Evolutionary conservation across 2,113 vertebrate genomes (phyloP).

Genomic region (Corvus hawaiiensis): DNA sequence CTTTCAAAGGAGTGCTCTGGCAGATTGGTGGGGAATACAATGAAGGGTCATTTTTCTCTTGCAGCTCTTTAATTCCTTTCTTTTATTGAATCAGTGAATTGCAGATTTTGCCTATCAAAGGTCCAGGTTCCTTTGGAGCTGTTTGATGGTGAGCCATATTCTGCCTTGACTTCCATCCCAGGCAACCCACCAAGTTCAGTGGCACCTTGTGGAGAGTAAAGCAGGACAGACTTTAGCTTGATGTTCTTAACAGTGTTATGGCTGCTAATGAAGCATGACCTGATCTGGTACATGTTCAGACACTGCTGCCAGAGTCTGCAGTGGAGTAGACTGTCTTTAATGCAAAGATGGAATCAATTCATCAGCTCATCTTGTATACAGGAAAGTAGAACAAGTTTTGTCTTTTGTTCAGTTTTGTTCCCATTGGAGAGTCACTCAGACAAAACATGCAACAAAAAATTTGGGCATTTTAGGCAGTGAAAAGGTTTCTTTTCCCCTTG

Average conservation of each 20-base stretch:
- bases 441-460: not conserved
- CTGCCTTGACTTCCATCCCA: not conserved
- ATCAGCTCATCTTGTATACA: not conserved
- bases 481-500: not conserved
- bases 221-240: not conserved
- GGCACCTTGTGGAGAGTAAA: not conserved
- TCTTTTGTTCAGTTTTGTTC: not conserved
- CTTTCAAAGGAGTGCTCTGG: not conserved
- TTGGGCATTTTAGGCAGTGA: not conserved
- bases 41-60: conserved; percentile 11
- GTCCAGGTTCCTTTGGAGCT: not conserved
- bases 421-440: not conserved
- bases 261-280: conserved; percentile 18
- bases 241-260: not conserved
- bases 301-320: not conserved
- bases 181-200: conserved; percentile 42
- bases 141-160: conserved; percentile 23
- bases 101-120: conserved; percentile 22
- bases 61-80: not conserved
- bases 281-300: not conserved
- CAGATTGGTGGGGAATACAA: not conserved
- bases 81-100: conserved; percentile 11
- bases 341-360: not conserved
- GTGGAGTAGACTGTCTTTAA: not conserved
- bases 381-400: not conserved